Conservation (phyloP, 2,797 vertebrate species). For the Sebastes jordani region DNA sequence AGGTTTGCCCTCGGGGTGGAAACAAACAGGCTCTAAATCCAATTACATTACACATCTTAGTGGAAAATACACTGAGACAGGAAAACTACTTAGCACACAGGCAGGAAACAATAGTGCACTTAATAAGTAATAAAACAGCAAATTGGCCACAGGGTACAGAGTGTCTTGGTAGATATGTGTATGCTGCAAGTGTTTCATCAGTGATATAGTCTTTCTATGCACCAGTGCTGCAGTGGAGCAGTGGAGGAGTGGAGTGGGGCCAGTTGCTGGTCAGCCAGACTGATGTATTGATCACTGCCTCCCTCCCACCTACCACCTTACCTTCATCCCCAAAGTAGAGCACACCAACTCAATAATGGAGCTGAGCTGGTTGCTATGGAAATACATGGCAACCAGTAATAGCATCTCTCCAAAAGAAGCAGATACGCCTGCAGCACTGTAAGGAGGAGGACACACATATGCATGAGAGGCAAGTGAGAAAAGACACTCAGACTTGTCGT, state of each 20-base stretch:
- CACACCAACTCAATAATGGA: constrained; percentile 99
- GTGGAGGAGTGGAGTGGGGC: constrained; percentile 27
- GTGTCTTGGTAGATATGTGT: constrained; percentile 46
- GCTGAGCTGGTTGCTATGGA: constrained; percentile 98
- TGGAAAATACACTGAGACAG: constrained; percentile 71
- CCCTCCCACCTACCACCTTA: constrained; percentile 73
- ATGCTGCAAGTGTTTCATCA: constrained; percentile 57
- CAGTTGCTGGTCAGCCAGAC: constrained; percentile 58
- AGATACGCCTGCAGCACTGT: constrained; percentile 95
- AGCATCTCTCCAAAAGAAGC: constrained; percentile 99
- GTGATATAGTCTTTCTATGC: constrained; percentile 32
- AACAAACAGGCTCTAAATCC: constrained; percentile 74
- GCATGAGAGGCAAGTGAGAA: constrained; percentile 32
- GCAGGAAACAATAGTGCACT: constrained; percentile 71
- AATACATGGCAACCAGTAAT: constrained; percentile 98
- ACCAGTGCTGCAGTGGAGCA: constrained; percentile 48
- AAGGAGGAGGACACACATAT: constrained; percentile 52
- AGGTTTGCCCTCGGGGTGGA: constrained; percentile 62
- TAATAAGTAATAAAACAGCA: constrained; percentile 72
- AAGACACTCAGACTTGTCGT: constrained; percentile 34
- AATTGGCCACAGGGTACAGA: constrained; percentile 59
- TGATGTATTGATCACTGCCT: constrained; percentile 67
- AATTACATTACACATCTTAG: constrained; percentile 78
- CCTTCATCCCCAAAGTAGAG: constrained; percentile 99
- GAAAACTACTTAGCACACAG: constrained; percentile 67